phyloP scores from a whole-genome alignment of 2,797 vertebrate genomes.

The Pseudochirops corinnae region DNA sequence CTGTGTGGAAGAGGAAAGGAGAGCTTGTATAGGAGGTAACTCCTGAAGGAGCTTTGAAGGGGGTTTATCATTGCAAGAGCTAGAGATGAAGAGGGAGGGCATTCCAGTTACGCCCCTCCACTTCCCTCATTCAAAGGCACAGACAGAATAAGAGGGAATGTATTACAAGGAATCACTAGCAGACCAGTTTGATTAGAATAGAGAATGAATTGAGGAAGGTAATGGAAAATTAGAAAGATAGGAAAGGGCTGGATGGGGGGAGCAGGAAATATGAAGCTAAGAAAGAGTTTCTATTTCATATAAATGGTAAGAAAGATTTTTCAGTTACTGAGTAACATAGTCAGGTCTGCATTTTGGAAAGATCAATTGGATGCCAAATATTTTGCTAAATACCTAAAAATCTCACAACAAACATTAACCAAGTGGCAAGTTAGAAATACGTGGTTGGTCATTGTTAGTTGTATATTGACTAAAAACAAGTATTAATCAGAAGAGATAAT shows the following conservation, averaged over 20 bases:
- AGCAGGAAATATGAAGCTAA: not conserved
- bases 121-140: not conserved
- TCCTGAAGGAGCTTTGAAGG: not conserved
- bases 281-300: not conserved
- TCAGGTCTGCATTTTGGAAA: not conserved
- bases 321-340: not conserved
- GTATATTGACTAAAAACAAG: not conserved
- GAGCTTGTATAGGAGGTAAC: not conserved
- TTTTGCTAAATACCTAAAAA: not conserved
- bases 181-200: not conserved
- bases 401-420: not conserved
- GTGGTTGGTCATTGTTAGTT: not conserved
- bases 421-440: not conserved
- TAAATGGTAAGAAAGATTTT: not conserved
- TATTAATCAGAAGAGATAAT: not conserved
- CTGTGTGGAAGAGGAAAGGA: not conserved
- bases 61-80: not conserved
- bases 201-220: not conserved
- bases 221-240: not conserved
- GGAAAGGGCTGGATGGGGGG: not conserved
- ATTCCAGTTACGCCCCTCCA: not conserved
- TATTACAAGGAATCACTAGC: not conserved
- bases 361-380: not conserved
- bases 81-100: not conserved
- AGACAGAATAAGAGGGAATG: not conserved